These are phyloP conservation scores for Lates japonicus DNA, from an alignment of 2,797 vertebrate species.

Conservation along the genomic window DNA sequence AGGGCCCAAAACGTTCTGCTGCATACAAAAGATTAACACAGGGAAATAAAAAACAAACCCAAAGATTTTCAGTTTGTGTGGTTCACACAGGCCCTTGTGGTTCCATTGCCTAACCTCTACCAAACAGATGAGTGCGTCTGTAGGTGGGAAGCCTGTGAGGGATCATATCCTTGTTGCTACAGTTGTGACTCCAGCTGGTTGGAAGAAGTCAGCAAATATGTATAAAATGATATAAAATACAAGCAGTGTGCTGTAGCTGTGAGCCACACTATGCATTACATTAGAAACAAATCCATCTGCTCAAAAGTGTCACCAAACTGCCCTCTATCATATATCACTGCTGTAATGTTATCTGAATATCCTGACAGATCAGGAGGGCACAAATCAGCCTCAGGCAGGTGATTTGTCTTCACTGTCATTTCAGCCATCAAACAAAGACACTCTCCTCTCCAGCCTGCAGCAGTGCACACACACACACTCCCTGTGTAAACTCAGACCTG, in stretches of 20 bases:
- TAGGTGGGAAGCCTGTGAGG: too few relatives aligned
- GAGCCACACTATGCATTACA: background rate
- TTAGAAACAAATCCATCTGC: background rate
- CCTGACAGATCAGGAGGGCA: background rate
- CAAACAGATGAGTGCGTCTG: too few relatives aligned
- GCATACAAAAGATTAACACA: too few relatives aligned
- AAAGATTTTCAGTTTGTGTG: too few relatives aligned
- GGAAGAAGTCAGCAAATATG: too few relatives aligned
- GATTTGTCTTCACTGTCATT: conserved; percentile 3
- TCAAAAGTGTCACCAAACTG: background rate
- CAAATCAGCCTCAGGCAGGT: background rate
- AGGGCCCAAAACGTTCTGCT: too few relatives aligned
- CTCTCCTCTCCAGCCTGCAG: background rate
- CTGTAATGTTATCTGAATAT: background rate
- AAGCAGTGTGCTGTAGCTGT: background rate
- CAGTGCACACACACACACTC: background rate
- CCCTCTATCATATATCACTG: background rate
- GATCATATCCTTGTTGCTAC: too few relatives aligned
- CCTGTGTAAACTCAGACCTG: conserved; percentile 25
- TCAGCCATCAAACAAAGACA: conserved; percentile 10
- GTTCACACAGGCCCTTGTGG: too few relatives aligned
- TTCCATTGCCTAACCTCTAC: too few relatives aligned
- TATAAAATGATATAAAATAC: background rate
- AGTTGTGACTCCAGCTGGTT: background rate
- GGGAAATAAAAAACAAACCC: too few relatives aligned